Percentiles rank a stretch among this genome's conserved stretches.
phyloP scores from a whole-genome alignment of 2,113 vertebrate genomes.

The Loxodonta africana region DNA sequence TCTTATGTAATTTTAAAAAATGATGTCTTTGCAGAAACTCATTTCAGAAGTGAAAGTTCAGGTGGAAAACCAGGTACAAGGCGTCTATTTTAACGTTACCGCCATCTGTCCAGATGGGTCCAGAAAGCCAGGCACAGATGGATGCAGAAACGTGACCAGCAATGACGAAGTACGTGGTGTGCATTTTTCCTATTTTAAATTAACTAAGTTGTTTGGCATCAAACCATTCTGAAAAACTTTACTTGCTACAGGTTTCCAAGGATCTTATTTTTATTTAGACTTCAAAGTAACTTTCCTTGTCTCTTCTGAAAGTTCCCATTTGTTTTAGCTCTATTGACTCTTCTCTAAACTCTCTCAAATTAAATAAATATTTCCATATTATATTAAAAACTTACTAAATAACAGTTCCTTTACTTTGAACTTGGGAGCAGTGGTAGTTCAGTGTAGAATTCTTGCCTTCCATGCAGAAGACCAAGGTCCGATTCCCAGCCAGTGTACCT shows the following conservation, averaged over 20 bases:
- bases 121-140: conserved; percentile 88
- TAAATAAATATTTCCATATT: not conserved
- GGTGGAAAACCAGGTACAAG: conserved; percentile 93
- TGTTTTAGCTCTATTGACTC: conserved; percentile 29
- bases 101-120: conserved; percentile 95
- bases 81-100: conserved; percentile 93
- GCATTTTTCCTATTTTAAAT: conserved; percentile 79
- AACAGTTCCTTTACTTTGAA: conserved; percentile 4
- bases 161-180: conserved; percentile 93
- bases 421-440: not conserved
- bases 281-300: conserved; percentile 29
- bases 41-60: conserved; percentile 96
- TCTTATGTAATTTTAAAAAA: conserved; percentile 67
- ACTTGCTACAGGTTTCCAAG: not conserved
- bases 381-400: not conserved
- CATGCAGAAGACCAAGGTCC: not conserved
- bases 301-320: conserved; percentile 3
- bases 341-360: conserved; percentile 35
- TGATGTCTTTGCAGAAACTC: conserved; percentile 91
- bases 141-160: conserved; percentile 94
- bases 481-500: not conserved
- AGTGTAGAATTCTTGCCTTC: not conserved
- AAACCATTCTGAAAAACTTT: conserved; percentile 30
- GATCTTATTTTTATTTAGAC: conserved; percentile 26
- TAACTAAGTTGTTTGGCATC: conserved; percentile 23